Base-by-base conservation (phyloP, 2,113 vertebrate genomes). In the Mobula hypostoma region DNA sequence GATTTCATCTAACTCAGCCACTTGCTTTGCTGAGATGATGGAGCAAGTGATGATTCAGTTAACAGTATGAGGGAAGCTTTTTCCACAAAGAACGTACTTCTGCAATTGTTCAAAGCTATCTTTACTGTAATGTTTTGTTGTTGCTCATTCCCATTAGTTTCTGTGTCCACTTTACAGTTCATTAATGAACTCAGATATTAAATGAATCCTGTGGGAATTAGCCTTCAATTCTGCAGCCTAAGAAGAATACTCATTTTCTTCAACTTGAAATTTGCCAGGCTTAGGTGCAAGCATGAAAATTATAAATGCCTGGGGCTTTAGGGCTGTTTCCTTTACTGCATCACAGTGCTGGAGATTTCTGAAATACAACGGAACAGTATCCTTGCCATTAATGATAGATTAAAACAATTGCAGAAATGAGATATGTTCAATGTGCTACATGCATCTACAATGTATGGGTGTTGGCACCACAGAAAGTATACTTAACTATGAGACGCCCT, bases 351-450 rank as follows among this genome's bases (percentile, higher is more conserved):
- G 61, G 61, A 90, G 61, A 90, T 6, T n/a, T 68, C 85, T 36
- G 61, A n/a, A 66, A 66, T 32, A 36, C 29, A 66, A 21, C 29
- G 66, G 4, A 66, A 66, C 12, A 66, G 61, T 90, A 36, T 36
- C 63, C 29, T 66, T 17, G 85, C 61, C 85, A 90, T 90, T 90
- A n/a, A 66, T 68, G 61, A 90, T 66, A 90, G 85, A 90, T 90
- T 68, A 90, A 17, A 66, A 90, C 61, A 66, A 19, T 68, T 66
- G 85, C 85, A 66, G 85, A 87, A 32, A 61, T n/a, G 56, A 63
- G 48, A 61, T 56, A 24, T 17, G 6, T 36, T 14, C 61, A 66
- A 90, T 90, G 61, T 90, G 63, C 58, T 90, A 66, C 61, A 90
- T 68, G 58, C 4, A 68, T 90, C 85, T 66, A 66, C 14, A 66